Percentiles rank a stretch among this genome's conserved stretches.
Conservation (phyloP, 2,113 vertebrate species). For the Hiodon alosoides region DNA sequence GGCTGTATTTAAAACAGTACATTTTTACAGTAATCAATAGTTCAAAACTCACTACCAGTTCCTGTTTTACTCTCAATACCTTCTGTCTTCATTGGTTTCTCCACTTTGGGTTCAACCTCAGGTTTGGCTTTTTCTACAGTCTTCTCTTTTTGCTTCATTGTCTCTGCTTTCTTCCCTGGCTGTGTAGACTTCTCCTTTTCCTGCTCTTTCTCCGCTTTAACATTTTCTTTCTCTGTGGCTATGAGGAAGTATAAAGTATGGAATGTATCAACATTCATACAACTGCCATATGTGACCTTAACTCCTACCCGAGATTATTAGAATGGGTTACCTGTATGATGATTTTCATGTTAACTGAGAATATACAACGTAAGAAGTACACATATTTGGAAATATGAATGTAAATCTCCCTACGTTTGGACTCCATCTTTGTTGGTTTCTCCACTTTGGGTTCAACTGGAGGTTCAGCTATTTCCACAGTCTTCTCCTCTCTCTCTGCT, state of each 20-base stretch:
- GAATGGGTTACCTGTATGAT: too few relatives aligned
- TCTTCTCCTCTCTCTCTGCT: neutral
- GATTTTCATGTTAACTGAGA: too few relatives aligned
- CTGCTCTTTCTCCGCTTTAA: neutral
- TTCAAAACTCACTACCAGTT: too few relatives aligned
- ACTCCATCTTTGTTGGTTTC: neutral
- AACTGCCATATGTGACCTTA: neutral
- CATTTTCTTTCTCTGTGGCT: conserved; percentile 1
- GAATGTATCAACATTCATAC: neutral
- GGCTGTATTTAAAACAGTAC: too few relatives aligned
- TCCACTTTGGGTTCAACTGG: neutral
- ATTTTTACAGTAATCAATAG: too few relatives aligned
- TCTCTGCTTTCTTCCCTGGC: neutral
- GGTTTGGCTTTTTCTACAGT: neutral
- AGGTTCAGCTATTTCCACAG: neutral
- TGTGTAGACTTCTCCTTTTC: neutral
- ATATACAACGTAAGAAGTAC: too few relatives aligned
- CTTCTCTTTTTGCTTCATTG: neutral
- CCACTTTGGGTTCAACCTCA: neutral
- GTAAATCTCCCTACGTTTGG: neutral
- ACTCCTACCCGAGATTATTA: too few relatives aligned
- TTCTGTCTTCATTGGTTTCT: neutral
- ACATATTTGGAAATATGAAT: neutral
- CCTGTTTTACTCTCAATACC: neutral
- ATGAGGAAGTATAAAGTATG: neutral